Evolutionary conservation across 2,797 vertebrate species (phyloP).

Genomic region (Oreortyx pictus): DNA sequence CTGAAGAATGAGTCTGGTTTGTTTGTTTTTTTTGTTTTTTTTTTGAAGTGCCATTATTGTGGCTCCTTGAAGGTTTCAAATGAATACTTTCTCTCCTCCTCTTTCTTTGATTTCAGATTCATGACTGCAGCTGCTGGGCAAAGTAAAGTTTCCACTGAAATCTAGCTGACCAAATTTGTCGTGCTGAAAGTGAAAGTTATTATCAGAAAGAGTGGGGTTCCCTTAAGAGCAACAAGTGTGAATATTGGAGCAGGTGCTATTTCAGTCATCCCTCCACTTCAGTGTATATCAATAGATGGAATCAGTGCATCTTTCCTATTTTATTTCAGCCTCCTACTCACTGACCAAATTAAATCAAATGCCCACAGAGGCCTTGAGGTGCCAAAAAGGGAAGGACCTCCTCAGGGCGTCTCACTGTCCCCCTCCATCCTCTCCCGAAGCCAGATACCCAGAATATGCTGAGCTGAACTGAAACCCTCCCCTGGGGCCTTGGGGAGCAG

Average conservation of each 20-base stretch:
- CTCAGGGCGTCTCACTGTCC: neutral
- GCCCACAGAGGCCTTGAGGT: neutral
- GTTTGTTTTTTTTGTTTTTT: neutral
- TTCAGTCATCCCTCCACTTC: neutral
- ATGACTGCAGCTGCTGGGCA: neutral
- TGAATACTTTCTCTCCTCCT: neutral
- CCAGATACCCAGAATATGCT: fast-evolving
- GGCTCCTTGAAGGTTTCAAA: neutral
- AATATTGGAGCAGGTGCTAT: neutral
- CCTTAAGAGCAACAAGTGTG: neutral
- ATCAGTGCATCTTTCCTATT: neutral
- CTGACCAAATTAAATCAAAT: neutral
- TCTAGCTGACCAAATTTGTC: neutral
- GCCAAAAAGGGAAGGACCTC: fast-evolving
- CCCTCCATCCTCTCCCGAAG: neutral
- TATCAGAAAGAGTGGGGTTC: neutral
- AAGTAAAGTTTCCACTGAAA: neutral
- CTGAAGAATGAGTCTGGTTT: too few species aligned
- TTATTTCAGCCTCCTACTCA: neutral
- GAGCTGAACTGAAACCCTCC: neutral
- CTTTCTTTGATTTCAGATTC: neutral
- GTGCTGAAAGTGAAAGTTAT: neutral
- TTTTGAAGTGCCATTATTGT: neutral
- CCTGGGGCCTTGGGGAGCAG: fast-evolving
- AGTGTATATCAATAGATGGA: fast-evolving